Evolutionary conservation across 2,797 vertebrate species (phyloP).

Genomic region (Pipistrellus nathusii): DNA sequence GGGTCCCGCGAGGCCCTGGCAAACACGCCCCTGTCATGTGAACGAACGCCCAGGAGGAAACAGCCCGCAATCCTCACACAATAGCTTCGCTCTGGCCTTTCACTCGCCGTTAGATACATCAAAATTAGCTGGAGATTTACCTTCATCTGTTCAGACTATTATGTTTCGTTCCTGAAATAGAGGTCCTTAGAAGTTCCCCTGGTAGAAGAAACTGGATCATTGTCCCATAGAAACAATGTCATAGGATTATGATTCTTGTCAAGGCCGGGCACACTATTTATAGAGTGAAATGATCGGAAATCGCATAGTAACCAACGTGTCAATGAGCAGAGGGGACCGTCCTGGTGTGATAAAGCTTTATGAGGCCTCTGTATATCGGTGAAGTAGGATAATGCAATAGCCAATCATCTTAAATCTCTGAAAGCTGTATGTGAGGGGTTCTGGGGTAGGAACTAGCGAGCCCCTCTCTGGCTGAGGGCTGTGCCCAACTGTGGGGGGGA

Average conservation of each 20-base stretch:
- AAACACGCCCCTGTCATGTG: background rate
- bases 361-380: background rate
- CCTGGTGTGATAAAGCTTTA: background rate
- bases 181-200: background rate
- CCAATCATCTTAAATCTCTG: background rate
- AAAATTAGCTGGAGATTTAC: background rate
- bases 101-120: background rate
- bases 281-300: conserved; percentile 2
- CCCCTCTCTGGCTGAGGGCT: no score
- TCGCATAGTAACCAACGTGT: background rate
- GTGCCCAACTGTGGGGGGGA: no score
- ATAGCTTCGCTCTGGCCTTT: background rate
- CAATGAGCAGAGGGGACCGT: background rate
- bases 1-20: background rate
- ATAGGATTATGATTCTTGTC: background rate
- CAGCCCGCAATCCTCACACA: background rate
- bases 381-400: background rate
- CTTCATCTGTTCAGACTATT: background rate
- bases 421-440: background rate
- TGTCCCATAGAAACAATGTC: conserved; percentile 15
- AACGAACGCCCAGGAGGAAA: background rate
- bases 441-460: background rate
- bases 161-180: background rate
- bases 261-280: background rate
- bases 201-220: background rate